Evolutionary conservation across 2,888 invertebrate genomes (phyloP), one percentile per base, ranked within the genome.

Genomic region (Diloba caeruleocephala): DNA sequence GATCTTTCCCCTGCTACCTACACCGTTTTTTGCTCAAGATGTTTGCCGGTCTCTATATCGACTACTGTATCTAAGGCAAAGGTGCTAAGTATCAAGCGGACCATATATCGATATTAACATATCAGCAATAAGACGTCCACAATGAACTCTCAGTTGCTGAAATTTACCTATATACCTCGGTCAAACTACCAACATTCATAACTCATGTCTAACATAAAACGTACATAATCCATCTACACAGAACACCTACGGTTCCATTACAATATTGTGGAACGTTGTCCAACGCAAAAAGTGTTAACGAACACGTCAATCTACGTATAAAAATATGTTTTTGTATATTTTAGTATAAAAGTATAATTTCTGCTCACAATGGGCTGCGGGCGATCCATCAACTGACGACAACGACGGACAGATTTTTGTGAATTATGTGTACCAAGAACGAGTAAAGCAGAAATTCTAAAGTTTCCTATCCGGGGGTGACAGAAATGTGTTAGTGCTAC

Each of bases 311-410:
- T 78, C 74, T 49, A 45, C 33, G 53, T 64, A 55, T 14, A 56
- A 56, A 53, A 36, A 10, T 29, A 59, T 54, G 56, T 53, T 33
- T 57, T 48, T 59, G 37, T 50, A 42, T 32, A 68, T 68, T 52
- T 44, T 29, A 34, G 31, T 25, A 50, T 50, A 59, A 49, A 48
- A 45, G 57, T 54, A 68, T 68, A 61, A 61, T 68, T 63, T 61
- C 41, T 41, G 59, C 61, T 46, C 69, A 67, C 72, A 64, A 62
- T 69, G 77, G 64, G 71, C 50, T 61, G 69, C 14, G 17, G 52
- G 75, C 74, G 78, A 81, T 81, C 82, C 64, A 81, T 81, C 81
- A 81, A 13, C 15, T 15, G 26, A 25, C 32, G 71, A 78, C 81
- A 60, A 33, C 51, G 61, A 41, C 61, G 50, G 76, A 74, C 80